Conservation (phyloP, 1,140 invertebrate species). For the Laodelphax striatellus region DNA sequence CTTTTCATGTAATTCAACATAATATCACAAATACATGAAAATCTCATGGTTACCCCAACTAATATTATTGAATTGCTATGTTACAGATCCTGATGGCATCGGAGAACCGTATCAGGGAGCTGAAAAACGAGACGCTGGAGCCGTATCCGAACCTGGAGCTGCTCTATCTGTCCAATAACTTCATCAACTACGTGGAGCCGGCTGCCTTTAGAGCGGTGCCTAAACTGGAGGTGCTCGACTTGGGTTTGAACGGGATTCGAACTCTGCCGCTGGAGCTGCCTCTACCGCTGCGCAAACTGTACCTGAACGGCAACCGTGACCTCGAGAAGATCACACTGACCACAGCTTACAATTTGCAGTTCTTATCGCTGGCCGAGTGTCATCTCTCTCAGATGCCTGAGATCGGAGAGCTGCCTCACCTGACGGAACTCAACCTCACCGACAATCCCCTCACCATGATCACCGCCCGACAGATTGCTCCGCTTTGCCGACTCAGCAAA, state of each 20-base stretch:
- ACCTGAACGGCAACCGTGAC: conserved; percentile 14
- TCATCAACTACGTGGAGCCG: conserved; percentile 29
- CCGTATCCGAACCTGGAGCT: conserved; percentile 28
- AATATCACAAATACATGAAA: too few relatives aligned
- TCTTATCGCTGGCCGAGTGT: neutral
- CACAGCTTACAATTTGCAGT: conserved; percentile 8
- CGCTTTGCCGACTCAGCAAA: conserved; percentile 15
- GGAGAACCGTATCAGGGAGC: conserved; percentile 28
- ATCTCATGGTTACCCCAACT: too few relatives aligned
- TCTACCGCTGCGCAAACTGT: conserved; percentile 13
- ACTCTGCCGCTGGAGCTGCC: conserved; percentile 13
- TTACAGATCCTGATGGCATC: conserved; percentile 31
- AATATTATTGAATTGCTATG: neutral
- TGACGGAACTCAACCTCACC: conserved; percentile 16
- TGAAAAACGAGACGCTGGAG: conserved; percentile 29
- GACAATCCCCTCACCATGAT: conserved; percentile 12
- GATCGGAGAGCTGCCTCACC: conserved; percentile 15
- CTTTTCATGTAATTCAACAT: too few relatives aligned
- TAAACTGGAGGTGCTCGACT: conserved; percentile 27
- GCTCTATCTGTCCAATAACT: conserved; percentile 33
- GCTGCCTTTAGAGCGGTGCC: conserved; percentile 27
- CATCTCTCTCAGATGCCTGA: conserved; percentile 14
- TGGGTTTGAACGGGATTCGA: conserved; percentile 14
- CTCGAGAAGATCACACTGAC: neutral
- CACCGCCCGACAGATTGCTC: conserved; percentile 14